Evolutionary conservation across 2,797 vertebrate species (phyloP).

Genomic region (Avahi laniger): DNA sequence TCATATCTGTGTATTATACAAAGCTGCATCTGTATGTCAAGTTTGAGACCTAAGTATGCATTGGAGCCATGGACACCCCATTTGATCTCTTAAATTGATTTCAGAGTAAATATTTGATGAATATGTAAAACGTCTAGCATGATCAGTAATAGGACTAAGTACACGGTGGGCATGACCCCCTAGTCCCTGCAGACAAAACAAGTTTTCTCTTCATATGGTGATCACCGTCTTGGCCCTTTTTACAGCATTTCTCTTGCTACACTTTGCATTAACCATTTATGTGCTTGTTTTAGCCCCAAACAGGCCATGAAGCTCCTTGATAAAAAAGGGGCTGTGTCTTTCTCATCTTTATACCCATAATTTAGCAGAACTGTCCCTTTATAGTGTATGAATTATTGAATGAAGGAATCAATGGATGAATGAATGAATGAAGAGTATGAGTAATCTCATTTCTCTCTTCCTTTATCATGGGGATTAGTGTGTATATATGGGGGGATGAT

Average conservation of each 20-base stretch:
- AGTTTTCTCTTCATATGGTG: background rate
- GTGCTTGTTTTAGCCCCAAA: background rate
- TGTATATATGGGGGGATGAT: background rate
- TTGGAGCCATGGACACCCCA: background rate
- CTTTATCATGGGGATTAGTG: background rate
- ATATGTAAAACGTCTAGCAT: background rate
- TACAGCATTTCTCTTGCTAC: background rate
- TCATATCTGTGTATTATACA: background rate
- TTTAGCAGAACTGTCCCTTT: background rate
- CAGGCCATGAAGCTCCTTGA: background rate
- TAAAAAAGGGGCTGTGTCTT: background rate
- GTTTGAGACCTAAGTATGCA: background rate
- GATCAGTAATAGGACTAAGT: background rate
- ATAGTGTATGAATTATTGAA: background rate
- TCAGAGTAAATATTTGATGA: constrained; percentile 10
- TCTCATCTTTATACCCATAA: background rate
- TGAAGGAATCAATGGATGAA: background rate
- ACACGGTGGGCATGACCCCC: background rate
- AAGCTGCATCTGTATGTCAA: background rate
- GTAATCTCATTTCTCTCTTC: background rate
- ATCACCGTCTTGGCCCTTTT: background rate
- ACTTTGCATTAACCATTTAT: background rate
- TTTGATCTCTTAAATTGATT: background rate
- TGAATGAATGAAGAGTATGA: background rate
- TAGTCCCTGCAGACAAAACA: background rate